Base-by-base conservation (phyloP, 2,888 invertebrate species). In the Strigamia crassipes region DNA sequence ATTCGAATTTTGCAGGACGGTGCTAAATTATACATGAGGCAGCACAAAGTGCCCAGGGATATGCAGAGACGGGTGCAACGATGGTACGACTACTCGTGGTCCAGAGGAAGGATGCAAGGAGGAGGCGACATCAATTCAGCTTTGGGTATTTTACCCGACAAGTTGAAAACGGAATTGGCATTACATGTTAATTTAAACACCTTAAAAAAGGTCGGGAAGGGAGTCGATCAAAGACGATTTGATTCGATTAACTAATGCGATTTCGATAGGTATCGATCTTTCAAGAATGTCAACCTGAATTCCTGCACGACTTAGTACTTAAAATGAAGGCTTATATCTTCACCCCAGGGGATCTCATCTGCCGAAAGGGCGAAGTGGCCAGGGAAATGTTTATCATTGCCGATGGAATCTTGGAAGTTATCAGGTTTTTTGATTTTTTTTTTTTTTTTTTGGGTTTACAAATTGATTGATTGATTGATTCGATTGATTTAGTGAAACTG, bases 21-120 rank as follows among this genome's bases (percentile, higher is more conserved):
- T 82, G 97, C 97, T 83, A 98, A 98, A 89, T 94, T 96, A 38
- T 98, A 97, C 87, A 98, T 98, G 97, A 91, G 97, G 85, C 96
- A 97, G 88, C 97, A 97, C 89, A 97, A 97, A 91, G 96, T 96
- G 34, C 97, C 97, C 8, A 94, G 95, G 51, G 96, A 96, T 21
- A 96, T 98, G 95, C 97, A 97, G 88, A 91, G 96, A n/a, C 90
- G 97, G 27, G 97, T 98, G 0, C 91, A 97, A 42, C 91, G 97
- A 9, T 97, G 97, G 97, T 98, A 97, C 89, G 97, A 97, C 89
- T 98, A 98, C 89, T 97, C 97, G 38, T 97, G 97, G 97, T 97
- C 97, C 3, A 91, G 97, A 83, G 97, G 97, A 8, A 91, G 97
- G 80, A 96, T 97, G 86, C 96, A 96, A 88, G 97, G 97, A 1